These are phyloP conservation scores for Babyrousa celebensis DNA, from an alignment of 2,797 vertebrate species.

Conservation along the genomic window DNA sequence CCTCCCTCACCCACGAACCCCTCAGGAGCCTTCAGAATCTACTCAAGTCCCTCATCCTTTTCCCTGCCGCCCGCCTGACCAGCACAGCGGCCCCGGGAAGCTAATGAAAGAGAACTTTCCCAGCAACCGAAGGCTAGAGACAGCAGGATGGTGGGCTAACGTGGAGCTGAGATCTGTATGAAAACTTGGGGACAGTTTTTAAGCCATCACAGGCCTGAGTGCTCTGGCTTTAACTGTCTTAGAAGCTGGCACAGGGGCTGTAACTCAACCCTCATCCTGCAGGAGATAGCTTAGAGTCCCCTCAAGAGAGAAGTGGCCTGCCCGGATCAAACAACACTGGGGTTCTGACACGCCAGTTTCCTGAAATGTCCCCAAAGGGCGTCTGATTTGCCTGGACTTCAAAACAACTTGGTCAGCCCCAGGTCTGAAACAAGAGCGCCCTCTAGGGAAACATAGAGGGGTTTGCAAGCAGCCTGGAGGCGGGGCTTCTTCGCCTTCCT, in stretches of 20 bases:
- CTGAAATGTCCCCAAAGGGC: not conserved
- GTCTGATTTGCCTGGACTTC: slow-evolving; percentile 8
- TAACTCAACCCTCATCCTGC: not conserved
- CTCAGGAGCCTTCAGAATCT: not conserved
- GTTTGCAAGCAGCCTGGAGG: not conserved
- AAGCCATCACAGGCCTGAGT: not conserved
- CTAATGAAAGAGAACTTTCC: not conserved
- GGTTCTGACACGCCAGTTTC: slow-evolving; percentile 20
- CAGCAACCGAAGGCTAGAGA: not conserved
- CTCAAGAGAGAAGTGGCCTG: slow-evolving; percentile 16
- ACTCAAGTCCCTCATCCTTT: not conserved
- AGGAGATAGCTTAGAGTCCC: not conserved
- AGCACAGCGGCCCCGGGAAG: not conserved
- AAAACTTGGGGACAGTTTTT: not conserved
- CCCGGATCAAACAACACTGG: not conserved
- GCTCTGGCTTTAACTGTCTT: slow-evolving; percentile 29
- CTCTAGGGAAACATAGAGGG: slow-evolving; percentile 73
- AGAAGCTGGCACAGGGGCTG: not conserved
- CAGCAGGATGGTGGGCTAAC: not conserved
- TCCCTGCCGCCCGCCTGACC: not conserved
- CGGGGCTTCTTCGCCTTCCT: not conserved
- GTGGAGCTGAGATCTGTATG: not conserved
- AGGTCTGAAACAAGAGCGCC: slow-evolving; percentile 69
- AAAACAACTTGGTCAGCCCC: slow-evolving; percentile 10
- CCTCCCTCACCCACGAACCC: not conserved